Evolutionary conservation across 2,113 vertebrate species (phyloP), one percentile per base, ranked within the genome.

Genomic region (Perca schrenkii): DNA sequence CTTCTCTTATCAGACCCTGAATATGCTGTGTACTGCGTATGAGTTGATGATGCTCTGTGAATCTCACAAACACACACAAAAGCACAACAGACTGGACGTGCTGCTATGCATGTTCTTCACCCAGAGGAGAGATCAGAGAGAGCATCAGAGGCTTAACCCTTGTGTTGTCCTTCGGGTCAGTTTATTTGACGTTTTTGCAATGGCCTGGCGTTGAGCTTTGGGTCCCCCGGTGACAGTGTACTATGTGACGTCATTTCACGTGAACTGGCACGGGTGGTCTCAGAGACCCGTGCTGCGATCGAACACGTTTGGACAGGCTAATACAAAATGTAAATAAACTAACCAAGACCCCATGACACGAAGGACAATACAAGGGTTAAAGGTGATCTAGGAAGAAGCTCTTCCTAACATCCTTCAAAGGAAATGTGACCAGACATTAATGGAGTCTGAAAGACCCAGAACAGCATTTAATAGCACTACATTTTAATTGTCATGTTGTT

Each of bases 11-110:
- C 87, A 68, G 52, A 53, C 62, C 8, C 10, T 57, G 63, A 74
- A 86, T 72, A 75, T 56, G 17, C 70, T 71, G 60, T 13, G 63
- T 50, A 49, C 56, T 4, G 21, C 56, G 71, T 16, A 22, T 4
- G 66, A 87, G 70, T 65, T 82, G 87, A 76, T 28, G 22, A 56
- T 82, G 65, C 68, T 75, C 71, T 82, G 73, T 52, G 28, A 76
- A 80, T 68, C 57, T 61, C 74, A 60, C 8, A 36, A 47, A 74
- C 63, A 75, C 71, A 82, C 72, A 76, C 70, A 78, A 43, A 49
- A 63, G 58, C 77, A 74, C 61, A 34, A 73, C 76, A 64, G 81
- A 57, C 69, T 84, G 86, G 73, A 93, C 63, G 84, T 93, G 93
- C 88, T 21, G 74, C n/a, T 78, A 19, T 79, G 83, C 89, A 92